These are phyloP conservation scores for Calephelis perditalis DNA, from an alignment of 2,888 invertebrate genomes.

Conservation along the genomic window DNA sequence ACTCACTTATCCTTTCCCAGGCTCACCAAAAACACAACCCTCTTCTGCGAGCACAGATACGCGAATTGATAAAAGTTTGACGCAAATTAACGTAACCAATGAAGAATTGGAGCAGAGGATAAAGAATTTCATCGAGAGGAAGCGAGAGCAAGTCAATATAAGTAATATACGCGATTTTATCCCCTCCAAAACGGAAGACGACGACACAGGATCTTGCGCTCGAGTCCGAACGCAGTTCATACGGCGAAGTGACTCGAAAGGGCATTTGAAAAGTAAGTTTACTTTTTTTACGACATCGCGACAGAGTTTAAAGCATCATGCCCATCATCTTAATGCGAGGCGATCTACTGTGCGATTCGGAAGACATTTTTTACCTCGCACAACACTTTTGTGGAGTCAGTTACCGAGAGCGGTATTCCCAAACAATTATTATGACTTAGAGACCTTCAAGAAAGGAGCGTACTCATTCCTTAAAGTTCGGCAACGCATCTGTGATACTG, in stretches of 20 bases:
- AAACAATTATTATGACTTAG: too few species aligned
- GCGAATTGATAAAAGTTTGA: constrained; percentile 54
- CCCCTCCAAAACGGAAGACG: constrained; percentile 47
- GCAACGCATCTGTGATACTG: too few species aligned
- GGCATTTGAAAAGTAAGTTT: constrained; percentile 86
- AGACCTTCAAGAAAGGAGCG: too few species aligned
- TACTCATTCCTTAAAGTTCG: too few species aligned
- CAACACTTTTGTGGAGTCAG: too few species aligned
- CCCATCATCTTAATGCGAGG: too few species aligned
- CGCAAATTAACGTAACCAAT: constrained; percentile 84
- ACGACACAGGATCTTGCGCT: constrained; percentile 82
- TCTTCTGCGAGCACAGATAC: constrained; percentile 24
- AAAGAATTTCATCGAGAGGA: constrained; percentile 84
- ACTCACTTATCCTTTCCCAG: constrained; percentile 14
- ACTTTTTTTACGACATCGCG: too few species aligned
- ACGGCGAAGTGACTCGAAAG: constrained; percentile 84
- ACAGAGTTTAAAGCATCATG: too few species aligned
- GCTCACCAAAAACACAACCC: constrained; percentile 16
- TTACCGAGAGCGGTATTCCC: too few species aligned
- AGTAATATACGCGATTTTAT: constrained; percentile 88
- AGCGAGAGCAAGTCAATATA: constrained; percentile 84
- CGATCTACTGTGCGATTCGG: too few species aligned
- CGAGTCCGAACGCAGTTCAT: constrained; percentile 85
- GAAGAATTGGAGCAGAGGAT: constrained; percentile 84
- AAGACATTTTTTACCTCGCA: too few species aligned